Evolutionary conservation across 2,888 invertebrate genomes (phyloP), one percentile per base, ranked within the genome.

Genomic region (Drosophila diplacantha): DNA sequence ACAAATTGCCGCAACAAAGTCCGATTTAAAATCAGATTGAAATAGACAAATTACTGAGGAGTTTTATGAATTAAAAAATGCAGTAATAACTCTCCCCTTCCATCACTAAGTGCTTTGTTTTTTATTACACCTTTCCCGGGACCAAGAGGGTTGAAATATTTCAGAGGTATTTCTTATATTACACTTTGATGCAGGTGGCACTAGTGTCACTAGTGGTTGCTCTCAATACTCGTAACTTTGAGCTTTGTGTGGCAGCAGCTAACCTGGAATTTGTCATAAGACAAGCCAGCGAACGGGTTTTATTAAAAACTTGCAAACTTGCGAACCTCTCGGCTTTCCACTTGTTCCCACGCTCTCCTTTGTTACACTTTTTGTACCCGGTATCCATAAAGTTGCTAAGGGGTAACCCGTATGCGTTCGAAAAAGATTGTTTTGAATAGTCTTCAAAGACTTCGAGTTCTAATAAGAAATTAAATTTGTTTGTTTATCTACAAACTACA

Each of bases 251-350:
- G 57, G 34, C 50, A 65, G 22, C 38, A 59, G 59, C 69, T 51
- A 68, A 65, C 65, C 38, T 41, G 64, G 51, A 71, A 83, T 81
- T 71, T 81, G 65, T 71, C 67, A 81, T 78, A 79, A 77, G 73
- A 47, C 59, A 43, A 50, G 72, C 65, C 51, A 34, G 71, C 38
- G 16, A 44, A 29, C 14, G 22, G 57, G 57, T 59, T 83, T 81
- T 81, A 83, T 75, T 83, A 78, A 81, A 70, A 70, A 66, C 66
- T 73, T 68, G 50, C 41, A 46, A 49, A 47, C 71, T 26, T 53
- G 39, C 46, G 12, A 22, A 68, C 26, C 35, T 43, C 60, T 69
- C 52, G 43, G 26, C 61, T 59, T 52, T 43, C 50, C 58, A 8
- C 32, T 34, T 20, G 47, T 52, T 7, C 5, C 38, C 32, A 26